Evolutionary conservation across 2,888 invertebrate species (phyloP), one percentile per base, ranked within the genome.

Genomic region (Rhimphoctona megacephalus): DNA sequence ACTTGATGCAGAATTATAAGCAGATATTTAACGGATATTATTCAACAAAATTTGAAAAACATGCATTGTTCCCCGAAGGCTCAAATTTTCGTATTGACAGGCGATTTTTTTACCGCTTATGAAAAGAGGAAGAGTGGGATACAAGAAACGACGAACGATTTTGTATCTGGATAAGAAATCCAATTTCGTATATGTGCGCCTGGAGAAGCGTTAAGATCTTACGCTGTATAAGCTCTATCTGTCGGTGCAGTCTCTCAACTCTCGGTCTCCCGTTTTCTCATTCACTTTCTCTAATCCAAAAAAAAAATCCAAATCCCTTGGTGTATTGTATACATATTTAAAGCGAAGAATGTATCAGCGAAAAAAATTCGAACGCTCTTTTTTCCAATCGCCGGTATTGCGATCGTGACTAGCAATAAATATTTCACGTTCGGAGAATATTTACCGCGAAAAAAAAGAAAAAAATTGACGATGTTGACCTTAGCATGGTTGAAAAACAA

Each of bases 151-250:
- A 74, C 49, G 70, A 82, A 84, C 69, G 83, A 86, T 84, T 86
- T 64, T 64, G 81, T 84, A 86, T 79, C 85, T 80, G 79, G 84
- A 85, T 89, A 86, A 78, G 73, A 81, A 86, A 89, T 89, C 88
- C 89, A 89, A 89, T 89, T 89, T 89, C 85, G 86, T 81, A 88
- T 85, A 89, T 88, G 89, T 85, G 83, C 85, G 85, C 82, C 85
- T 57, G 70, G 85, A 88, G 89, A 85, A 85, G 86, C 86, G 86
- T 89, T 86, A 87, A 84, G 87, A 86, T 87, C 74, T 66, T 64
- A 43, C 43, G 73, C 25, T 77, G 64, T 61, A 69, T 43, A 57
- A 69, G 52, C 67, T 73, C 69, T 83, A 78, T 67, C 69, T 36
- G 43, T 30, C 67, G 77, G 70, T 73, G 78, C 83, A 85, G 81